Evolutionary conservation across 2,888 invertebrate genomes (phyloP), one percentile per base, ranked within the genome.

Genomic region (Gastrophysa polygoni): DNA sequence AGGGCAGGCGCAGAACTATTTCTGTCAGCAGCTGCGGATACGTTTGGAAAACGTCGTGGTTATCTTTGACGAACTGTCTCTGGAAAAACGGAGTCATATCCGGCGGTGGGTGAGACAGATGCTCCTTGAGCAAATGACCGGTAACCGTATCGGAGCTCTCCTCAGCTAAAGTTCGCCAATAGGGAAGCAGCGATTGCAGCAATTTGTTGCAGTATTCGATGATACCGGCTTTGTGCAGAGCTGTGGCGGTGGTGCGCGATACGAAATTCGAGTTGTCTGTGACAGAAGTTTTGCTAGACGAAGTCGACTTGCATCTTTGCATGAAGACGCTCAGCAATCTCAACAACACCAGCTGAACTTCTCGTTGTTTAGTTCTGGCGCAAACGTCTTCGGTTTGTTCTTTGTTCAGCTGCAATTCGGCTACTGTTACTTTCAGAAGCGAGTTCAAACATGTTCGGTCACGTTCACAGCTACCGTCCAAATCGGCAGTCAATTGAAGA

Each of bases 51-150:
- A 98, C 92, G 78, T 98, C 97, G 52, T 90, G 88, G 80, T 96
- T 95, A 55, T 92, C 91, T 81, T 95, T 96, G 34, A 97, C 92
- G 76, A 96, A 96, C 77, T 95, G 95, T 68, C 91, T 89, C 56
- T 93, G 86, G 83, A 98, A 98, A 83, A 98, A 94, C 8, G 97
- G 97, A 5, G 94, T 92, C 92, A 97, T 95, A 78, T 98, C 97
- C 0, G 96, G 96, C 48, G 93, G 88, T 0, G 94, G 89, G 32
- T 91, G 88, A 1, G 91, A 88, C 11, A 91, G 88, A 71, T 91
- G 91, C 43, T 93, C 91, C 78, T 93, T 95, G 44, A 97, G 81
- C 44, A 96, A 83, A 76, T 87, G 90, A 43, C 89, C 91, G 17
- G 85, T 87, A 0, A 64, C 28, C n/a, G 83, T 78, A 16, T 75